A percentile compares a stretch with the other conserved stretches of the same genome.
phyloP scores from a whole-genome alignment of 92 coral and sea anemone genomes.

The Epizoanthus ramosus region DNA sequence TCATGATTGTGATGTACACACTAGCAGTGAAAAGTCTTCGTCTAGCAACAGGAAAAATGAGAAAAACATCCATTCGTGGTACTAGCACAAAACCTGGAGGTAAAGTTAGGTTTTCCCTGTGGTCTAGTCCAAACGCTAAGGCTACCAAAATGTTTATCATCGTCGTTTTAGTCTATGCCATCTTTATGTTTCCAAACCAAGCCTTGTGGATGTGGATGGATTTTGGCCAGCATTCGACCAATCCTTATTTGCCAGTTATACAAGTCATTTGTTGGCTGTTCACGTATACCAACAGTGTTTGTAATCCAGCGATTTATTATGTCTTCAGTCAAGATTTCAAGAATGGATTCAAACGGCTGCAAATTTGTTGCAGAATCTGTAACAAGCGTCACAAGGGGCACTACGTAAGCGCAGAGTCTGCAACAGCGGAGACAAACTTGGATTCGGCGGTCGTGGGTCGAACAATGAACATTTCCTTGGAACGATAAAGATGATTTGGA shows the following conservation, averaged over 20 bases:
- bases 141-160: slow-evolving; percentile 70
- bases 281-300: slow-evolving; percentile 68
- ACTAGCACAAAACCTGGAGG: neutral
- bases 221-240: slow-evolving; percentile 45
- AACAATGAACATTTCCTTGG: too few relatives aligned
- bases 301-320: slow-evolving; percentile 64
- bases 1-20: slow-evolving; percentile 81
- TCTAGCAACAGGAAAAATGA: slow-evolving; percentile 57
- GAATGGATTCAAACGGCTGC: slow-evolving; percentile 11
- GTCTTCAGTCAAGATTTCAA: slow-evolving; percentile 59
- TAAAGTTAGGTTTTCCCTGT: neutral
- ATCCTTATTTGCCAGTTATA: slow-evolving; percentile 22
- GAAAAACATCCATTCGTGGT: slow-evolving; percentile 42
- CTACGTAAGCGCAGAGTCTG: neutral
- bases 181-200: slow-evolving; percentile 69
- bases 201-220: slow-evolving; percentile 74
- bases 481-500: too few relatives aligned
- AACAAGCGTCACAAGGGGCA: neutral
- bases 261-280: slow-evolving; percentile 68
- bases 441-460: neutral
- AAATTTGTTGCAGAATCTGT: neutral
- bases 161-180: slow-evolving; percentile 64
- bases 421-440: slow-evolving; percentile 7
- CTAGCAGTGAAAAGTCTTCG: slow-evolving; percentile 71
- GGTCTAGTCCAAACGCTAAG: slow-evolving; percentile 1